These are phyloP conservation scores for Euplexia lucipara DNA, from an alignment of 2,888 invertebrate species.

Conservation along the genomic window DNA sequence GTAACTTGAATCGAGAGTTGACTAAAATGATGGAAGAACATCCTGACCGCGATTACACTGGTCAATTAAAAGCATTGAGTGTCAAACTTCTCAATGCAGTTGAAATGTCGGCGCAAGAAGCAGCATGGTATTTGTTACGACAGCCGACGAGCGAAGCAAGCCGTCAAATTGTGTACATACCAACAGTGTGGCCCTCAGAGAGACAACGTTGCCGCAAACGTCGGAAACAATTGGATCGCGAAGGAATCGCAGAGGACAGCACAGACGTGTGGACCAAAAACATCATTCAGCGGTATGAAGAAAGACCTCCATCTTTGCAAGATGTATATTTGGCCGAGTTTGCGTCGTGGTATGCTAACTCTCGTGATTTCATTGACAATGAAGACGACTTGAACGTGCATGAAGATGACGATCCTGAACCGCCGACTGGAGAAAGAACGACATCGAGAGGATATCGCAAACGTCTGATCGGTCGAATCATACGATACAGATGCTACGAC, in stretches of 20 bases:
- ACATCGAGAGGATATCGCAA: neutral
- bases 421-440: neutral
- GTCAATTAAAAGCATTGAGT: conserved; percentile 6
- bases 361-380: neutral
- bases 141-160: conserved; percentile 15
- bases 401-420: neutral
- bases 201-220: conserved; percentile 22
- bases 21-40: conserved; percentile 10
- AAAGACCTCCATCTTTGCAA: conserved; percentile 4
- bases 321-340: conserved; percentile 12
- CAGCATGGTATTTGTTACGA: conserved; percentile 17
- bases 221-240: conserved; percentile 7
- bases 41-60: conserved; percentile 12
- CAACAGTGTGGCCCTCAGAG: conserved; percentile 9
- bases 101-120: conserved; percentile 27
- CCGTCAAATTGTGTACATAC: conserved; percentile 6
- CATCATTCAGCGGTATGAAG: conserved; percentile 18
- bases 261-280: conserved; percentile 8
- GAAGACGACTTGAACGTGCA: conserved; percentile 6
- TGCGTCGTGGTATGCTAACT: conserved; percentile 17
- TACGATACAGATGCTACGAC: conserved; percentile 25
- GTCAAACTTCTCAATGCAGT: conserved; percentile 9
- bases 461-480: neutral
- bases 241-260: neutral
- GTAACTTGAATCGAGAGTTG: neutral